Evolutionary conservation across 2,113 vertebrate species (phyloP).

Genomic region (Alaudala cheleensis): DNA sequence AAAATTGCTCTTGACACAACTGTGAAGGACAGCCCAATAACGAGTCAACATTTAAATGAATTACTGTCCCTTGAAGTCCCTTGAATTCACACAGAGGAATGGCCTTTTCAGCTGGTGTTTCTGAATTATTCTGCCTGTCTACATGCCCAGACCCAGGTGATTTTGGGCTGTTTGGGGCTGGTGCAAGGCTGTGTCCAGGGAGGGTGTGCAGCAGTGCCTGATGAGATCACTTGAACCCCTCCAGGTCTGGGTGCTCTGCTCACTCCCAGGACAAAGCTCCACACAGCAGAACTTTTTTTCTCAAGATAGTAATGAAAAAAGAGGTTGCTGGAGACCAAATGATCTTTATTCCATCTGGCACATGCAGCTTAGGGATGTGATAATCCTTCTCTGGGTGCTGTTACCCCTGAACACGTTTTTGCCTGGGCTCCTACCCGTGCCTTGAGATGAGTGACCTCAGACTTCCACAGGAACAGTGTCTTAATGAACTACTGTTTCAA

Average conservation of each 20-base stretch:
- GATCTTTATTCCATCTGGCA: not conserved
- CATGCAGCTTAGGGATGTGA: not conserved
- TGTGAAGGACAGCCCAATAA: slow-evolving; percentile 16
- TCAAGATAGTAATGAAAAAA: not conserved
- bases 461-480: not conserved
- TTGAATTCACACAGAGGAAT: not conserved
- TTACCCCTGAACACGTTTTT: not conserved
- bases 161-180: not conserved
- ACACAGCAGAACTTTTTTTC: not conserved
- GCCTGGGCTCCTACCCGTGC: not conserved
- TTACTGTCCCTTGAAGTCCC: not conserved
- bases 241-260: not conserved
- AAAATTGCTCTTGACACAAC: not conserved
- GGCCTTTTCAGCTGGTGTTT: not conserved
- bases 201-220: not conserved
- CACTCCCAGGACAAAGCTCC: not conserved
- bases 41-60: not conserved
- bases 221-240: not conserved
- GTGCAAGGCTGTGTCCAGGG: not conserved
- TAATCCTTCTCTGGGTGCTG: not conserved
- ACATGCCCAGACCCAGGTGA: not conserved
- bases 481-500: not conserved
- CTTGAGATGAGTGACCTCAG: not conserved
- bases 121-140: not conserved
- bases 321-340: not conserved